A percentile compares a stretch with the other conserved stretches of the same genome.
These are phyloP conservation scores for Chiridota heheva DNA, from an alignment of 35 echinoderm and acorn worm genomes.

Conservation along the genomic window DNA sequence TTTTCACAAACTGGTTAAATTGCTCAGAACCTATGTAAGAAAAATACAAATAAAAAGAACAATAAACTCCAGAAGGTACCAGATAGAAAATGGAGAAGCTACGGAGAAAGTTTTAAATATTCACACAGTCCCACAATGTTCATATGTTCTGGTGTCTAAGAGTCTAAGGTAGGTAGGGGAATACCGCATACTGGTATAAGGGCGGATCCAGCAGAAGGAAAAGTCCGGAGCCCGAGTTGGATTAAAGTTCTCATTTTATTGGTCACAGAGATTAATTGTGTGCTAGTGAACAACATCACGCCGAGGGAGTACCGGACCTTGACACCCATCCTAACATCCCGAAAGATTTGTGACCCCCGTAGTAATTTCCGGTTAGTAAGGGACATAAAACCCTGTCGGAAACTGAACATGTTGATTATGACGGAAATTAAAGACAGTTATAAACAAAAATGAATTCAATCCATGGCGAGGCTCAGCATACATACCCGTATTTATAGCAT, in stretches of 20 bases:
- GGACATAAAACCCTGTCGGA: neutral
- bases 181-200: too few relatives aligned
- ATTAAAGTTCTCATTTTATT: too few relatives aligned
- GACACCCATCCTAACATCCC: neutral
- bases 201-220: too few relatives aligned
- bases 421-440: neutral
- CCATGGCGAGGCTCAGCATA: neutral
- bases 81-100: neutral
- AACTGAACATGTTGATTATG: neutral
- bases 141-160: neutral
- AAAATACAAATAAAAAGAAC: neutral
- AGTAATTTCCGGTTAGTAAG: neutral
- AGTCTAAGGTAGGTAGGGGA: neutral
- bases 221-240: too few relatives aligned
- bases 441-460: neutral
- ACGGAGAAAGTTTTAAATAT: neutral
- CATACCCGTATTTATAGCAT: conserved; percentile 74
- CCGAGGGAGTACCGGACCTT: too few relatives aligned
- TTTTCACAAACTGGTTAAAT: neutral
- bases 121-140: neutral
- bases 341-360: neutral
- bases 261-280: too few relatives aligned
- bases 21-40: neutral
- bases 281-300: too few relatives aligned
- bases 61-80: neutral